phyloP scores from a whole-genome alignment of 1,140 invertebrate genomes.

The Drosophila triauraria region DNA sequence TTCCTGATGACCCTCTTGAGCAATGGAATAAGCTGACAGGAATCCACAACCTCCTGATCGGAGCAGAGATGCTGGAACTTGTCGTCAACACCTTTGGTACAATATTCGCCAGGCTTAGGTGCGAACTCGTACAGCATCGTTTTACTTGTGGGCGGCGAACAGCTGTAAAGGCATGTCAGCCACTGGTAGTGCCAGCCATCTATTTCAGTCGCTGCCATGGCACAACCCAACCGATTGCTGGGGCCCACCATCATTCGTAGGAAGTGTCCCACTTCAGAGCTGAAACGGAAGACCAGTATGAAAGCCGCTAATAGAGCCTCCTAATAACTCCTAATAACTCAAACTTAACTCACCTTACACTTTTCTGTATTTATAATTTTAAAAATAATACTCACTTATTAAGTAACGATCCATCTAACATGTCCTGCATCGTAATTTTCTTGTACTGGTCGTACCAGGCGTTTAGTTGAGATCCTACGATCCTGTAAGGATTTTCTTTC shows the following conservation, averaged over 20 bases:
- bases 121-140: not conserved
- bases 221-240: constrained; percentile 1
- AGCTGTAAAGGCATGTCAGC: constrained; percentile 5
- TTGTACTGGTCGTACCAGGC: constrained; percentile 11
- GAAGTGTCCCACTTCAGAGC: constrained; percentile 1
- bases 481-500: not conserved
- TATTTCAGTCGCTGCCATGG: not conserved
- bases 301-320: too few relatives aligned
- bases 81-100: not conserved
- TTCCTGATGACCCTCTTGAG: too few relatives aligned
- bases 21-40: not conserved
- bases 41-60: not conserved
- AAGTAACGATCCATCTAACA: not conserved
- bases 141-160: not conserved
- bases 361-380: too few relatives aligned
- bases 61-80: constrained; percentile 3
- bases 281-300: not conserved
- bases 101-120: not conserved
- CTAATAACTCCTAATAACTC: too few relatives aligned
- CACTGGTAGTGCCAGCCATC: not conserved
- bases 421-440: not conserved
- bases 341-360: too few relatives aligned
- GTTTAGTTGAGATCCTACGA: not conserved
- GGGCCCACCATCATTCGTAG: constrained; percentile 10
- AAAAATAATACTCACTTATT: not conserved